Percentiles rank a stretch among this genome's conserved stretches.
Evolutionary conservation across 2,113 vertebrate species (phyloP).

Genomic region (Nothobranchius furzeri): DNA sequence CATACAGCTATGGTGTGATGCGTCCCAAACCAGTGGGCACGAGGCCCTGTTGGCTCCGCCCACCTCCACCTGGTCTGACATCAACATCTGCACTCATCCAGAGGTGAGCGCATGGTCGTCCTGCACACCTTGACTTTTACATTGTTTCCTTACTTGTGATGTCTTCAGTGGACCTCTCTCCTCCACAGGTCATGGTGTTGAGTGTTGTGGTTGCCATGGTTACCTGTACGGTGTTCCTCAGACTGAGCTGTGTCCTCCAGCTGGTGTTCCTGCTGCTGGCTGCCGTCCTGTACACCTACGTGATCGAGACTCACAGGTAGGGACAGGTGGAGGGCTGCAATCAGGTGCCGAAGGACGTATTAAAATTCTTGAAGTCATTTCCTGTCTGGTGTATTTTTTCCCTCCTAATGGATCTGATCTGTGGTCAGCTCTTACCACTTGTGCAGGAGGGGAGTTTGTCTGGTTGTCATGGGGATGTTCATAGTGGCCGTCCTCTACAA

Average conservation of each 20-base stretch:
- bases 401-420: background rate
- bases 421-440: constrained; percentile 79
- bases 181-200: constrained; percentile 86
- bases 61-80: constrained; percentile 19
- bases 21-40: background rate
- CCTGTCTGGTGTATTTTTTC: background rate
- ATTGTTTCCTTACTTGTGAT: background rate
- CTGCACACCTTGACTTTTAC: background rate
- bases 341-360: background rate
- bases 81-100: constrained; percentile 50
- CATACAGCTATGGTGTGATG: constrained; percentile 48
- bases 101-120: constrained; percentile 20
- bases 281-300: constrained; percentile 84
- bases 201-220: constrained; percentile 91
- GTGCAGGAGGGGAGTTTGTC: constrained; percentile 85
- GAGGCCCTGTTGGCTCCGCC: constrained; percentile 15
- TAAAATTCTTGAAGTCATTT: no score
- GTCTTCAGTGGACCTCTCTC: background rate
- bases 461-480: constrained; percentile 90
- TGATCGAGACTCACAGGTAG: constrained; percentile 79
- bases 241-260: constrained; percentile 89
- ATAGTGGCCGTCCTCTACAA: constrained; percentile 90
- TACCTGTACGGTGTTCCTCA: constrained; percentile 90
- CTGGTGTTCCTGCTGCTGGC: constrained; percentile 87
- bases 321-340: background rate